A percentile compares a stretch with the other conserved stretches of the same genome.
Conservation (phyloP, 2,888 invertebrate genomes). For the Lepetodrilus schrolli region DNA sequence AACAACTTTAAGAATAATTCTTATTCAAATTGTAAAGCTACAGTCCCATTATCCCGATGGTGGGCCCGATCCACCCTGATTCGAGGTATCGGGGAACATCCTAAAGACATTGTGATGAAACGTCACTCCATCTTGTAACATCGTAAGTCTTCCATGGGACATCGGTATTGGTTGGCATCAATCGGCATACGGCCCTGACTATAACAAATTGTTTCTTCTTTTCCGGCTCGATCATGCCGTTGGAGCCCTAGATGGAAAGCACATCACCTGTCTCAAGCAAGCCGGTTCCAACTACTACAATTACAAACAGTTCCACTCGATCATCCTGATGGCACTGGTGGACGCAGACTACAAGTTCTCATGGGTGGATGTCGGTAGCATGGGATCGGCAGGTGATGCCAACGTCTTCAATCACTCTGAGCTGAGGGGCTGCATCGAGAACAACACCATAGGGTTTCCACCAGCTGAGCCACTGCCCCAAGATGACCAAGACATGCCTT, state of each 20-base stretch:
- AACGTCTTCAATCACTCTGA: constrained; percentile 42
- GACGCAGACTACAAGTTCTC: constrained; percentile 52
- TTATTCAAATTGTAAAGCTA: no score
- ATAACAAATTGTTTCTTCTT: no score
- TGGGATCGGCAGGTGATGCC: constrained; percentile 39
- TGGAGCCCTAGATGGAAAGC: constrained; percentile 54
- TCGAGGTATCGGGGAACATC: no score
- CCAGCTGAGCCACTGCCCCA: constrained; percentile 35
- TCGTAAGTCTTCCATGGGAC: no score
- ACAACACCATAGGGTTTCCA: constrained; percentile 41
- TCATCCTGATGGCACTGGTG: constrained; percentile 47
- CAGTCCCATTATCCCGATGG: no score
- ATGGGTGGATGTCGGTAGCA: constrained; percentile 37
- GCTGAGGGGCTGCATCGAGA: constrained; percentile 38
- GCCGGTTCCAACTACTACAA: constrained; percentile 44
- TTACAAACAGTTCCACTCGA: constrained; percentile 46
- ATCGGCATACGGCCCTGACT: no score
- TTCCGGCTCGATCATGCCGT: no score
- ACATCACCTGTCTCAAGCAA: constrained; percentile 44
- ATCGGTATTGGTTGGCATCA: no score
- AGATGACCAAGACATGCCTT: constrained; percentile 43
- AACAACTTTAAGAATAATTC: no score
- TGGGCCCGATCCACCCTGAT: no score
- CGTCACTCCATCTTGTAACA: no score
- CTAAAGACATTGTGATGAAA: no score